Base-by-base conservation (phyloP, 92 coral and sea anemone genomes). In the Pocillopora meandrina region DNA sequence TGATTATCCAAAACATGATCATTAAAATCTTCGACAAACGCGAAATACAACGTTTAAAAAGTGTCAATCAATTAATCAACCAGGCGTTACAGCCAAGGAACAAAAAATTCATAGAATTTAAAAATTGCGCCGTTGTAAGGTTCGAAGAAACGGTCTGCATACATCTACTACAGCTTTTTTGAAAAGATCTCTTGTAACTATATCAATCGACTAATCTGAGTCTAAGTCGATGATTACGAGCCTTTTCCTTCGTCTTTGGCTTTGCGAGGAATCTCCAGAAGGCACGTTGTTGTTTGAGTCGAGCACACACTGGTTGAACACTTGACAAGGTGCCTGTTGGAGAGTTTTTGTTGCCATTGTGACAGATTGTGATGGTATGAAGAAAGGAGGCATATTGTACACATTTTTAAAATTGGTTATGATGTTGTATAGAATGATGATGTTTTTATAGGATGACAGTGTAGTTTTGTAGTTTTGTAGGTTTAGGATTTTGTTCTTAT, bases 121-220 rank as follows among this genome's bases (percentile, higher is more conserved):
- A 57, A 57, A 57, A 57, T 1, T 13, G 61, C 14, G 61, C 61
- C 61, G 59, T 33, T 31, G 34, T 52, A 33, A 9, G 61, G 21
- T 13, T 73, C 77, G 26, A 26, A 2, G 77, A 73, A 35, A 49
- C 77, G 77, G 56, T 55, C 3, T 35, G 49, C 20, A 47, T 19
- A 16, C 52, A 26, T 61, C 57, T 63, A 76, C 68, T 31, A 69
- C 35, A 23, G 80, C 80, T 80, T 72, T 71, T 72, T 23, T 73
- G 74, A 74, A 18, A 42, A 42, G 74, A 64, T 63, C 3, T 17
- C 13, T 21, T 72, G 58, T 12, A 63, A 68, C 59, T 17, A 16
- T 9, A 63, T 60, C 12, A 26, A 26, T 26, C 15, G 61, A 10
- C 15, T 58, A 15, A 15, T 58, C 61, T 15, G 61, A 58, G 61